Evolutionary conservation across 2,797 vertebrate genomes (phyloP).

Genomic region (Gallinago stenura): DNA sequence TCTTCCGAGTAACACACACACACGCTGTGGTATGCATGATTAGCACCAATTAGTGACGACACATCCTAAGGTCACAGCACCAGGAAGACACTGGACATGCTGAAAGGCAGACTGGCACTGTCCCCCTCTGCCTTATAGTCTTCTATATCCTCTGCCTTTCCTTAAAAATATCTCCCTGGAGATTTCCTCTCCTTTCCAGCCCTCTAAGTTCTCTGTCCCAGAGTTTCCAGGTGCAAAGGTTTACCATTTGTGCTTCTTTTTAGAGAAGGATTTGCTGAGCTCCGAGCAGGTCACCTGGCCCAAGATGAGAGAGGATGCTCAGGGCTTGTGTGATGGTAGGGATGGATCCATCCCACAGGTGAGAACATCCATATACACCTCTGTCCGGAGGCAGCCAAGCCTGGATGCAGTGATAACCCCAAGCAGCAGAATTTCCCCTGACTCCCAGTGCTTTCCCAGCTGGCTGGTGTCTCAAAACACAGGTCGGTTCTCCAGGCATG

Average conservation of each 20-base stretch:
- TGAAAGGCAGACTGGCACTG: not conserved
- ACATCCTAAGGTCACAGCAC: not conserved
- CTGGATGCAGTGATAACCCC: not conserved
- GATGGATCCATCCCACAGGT: not conserved
- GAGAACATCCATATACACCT: accelerated
- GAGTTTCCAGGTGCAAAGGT: not conserved
- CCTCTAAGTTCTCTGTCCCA: not conserved
- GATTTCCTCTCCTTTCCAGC: not conserved
- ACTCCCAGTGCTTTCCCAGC: not conserved
- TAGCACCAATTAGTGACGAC: not conserved
- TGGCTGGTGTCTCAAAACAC: not conserved
- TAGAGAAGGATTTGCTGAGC: not conserved
- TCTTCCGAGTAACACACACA: not conserved
- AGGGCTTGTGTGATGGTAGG: not conserved
- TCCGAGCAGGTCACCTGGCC: not conserved
- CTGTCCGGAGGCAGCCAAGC: not conserved
- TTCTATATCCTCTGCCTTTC: not conserved
- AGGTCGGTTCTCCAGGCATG: not conserved
- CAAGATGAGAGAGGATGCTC: not conserved
- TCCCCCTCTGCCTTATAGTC: not conserved
- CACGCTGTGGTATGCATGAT: not conserved
- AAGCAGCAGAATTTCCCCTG: not conserved
- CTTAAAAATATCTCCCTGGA: not conserved
- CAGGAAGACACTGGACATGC: not conserved
- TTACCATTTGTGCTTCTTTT: not conserved